Evolutionary conservation across 2,113 vertebrate species (phyloP).

Genomic region (Tyto alba): DNA sequence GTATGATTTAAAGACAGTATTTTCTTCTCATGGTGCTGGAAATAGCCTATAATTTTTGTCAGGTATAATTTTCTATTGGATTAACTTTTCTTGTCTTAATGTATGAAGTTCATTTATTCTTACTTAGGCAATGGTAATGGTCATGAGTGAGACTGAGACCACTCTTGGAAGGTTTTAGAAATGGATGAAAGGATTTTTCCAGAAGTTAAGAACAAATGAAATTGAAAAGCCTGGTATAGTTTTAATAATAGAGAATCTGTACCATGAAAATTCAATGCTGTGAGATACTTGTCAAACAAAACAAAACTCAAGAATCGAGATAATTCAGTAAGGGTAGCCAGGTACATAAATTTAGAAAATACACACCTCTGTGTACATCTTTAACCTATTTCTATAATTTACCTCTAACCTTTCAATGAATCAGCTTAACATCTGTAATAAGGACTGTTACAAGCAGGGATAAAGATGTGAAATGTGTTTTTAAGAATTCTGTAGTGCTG

Average conservation of each 20-base stretch:
- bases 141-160: neutral
- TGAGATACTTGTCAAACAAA: neutral
- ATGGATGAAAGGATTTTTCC: neutral
- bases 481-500: neutral
- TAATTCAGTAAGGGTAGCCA: neutral
- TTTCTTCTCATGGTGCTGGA: neutral
- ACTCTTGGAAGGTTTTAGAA: neutral
- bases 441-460: neutral
- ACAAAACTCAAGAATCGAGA: neutral
- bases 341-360: neutral
- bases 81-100: neutral
- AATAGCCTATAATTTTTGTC: neutral
- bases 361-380: neutral
- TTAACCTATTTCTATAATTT: neutral
- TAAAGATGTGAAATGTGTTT: neutral
- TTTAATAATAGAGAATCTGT: neutral
- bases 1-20: neutral
- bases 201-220: neutral
- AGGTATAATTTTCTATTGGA: neutral
- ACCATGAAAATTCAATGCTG: neutral
- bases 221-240: neutral
- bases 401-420: neutral
- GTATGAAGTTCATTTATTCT: neutral
- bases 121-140: neutral
- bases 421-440: neutral